These are phyloP conservation scores for Glyptemys insculpta DNA, from an alignment of 2,797 vertebrate genomes.

Conservation along the genomic window DNA sequence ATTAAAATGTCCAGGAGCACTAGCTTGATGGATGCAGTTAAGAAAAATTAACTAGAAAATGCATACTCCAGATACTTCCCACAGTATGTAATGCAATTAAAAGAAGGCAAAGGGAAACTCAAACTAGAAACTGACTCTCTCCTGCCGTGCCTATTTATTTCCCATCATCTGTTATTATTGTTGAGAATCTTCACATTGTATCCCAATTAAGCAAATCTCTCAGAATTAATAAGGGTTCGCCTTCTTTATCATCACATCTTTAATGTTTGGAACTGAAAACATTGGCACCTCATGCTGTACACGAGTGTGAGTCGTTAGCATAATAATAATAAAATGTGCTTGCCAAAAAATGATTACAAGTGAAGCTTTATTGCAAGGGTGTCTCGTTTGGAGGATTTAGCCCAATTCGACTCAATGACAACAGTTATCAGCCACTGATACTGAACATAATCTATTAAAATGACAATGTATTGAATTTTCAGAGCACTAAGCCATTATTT, in stretches of 20 bases:
- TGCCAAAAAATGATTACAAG: constrained; percentile 65
- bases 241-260: constrained; percentile 67
- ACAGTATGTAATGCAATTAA: constrained; percentile 63
- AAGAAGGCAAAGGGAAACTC: constrained; percentile 56
- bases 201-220: constrained; percentile 74
- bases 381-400: constrained; percentile 74
- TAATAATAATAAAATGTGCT: constrained; percentile 38
- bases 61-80: constrained; percentile 45
- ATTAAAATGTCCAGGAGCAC: constrained; percentile 61
- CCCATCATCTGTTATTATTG: constrained; percentile 64
- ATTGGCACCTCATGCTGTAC: constrained; percentile 62
- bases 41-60: constrained; percentile 46
- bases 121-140: constrained; percentile 48
- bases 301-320: constrained; percentile 18
- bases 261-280: constrained; percentile 50
- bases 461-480: constrained; percentile 58
- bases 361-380: constrained; percentile 66
- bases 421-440: constrained; percentile 68
- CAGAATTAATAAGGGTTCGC: constrained; percentile 63
- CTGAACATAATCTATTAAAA: constrained; percentile 51
- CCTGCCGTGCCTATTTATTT: constrained; percentile 57
- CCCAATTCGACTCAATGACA: constrained; percentile 49
- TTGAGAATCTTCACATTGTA: constrained; percentile 73
- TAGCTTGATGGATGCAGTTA: constrained; percentile 40
- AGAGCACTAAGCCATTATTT: constrained; percentile 15